These are phyloP conservation scores for Pipistrellus kuhlii DNA, from an alignment of 2,797 vertebrate genomes.

Conservation along the genomic window DNA sequence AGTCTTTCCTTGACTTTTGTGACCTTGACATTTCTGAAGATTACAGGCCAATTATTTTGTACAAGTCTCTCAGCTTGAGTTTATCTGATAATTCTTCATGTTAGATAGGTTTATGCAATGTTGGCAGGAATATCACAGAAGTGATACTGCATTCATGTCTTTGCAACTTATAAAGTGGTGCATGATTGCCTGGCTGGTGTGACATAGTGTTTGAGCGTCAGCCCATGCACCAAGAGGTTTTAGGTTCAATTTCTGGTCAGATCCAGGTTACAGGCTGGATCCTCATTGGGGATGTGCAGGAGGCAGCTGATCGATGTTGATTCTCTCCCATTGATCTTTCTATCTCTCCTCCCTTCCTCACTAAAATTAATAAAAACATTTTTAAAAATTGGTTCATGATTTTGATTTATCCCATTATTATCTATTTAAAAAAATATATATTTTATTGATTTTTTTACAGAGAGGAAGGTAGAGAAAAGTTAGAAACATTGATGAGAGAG, in stretches of 20 bases:
- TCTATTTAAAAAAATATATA: too few species aligned
- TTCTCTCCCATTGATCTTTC: not conserved
- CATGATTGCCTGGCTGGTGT: not conserved
- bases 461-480: too few species aligned
- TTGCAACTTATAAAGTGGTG: not conserved
- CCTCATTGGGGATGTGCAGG: not conserved
- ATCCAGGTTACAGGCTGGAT: not conserved
- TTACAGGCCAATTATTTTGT: not conserved
- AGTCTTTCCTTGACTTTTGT: not conserved
- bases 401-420: not conserved
- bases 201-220: not conserved
- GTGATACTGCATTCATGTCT: constrained; percentile 4
- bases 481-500: too few species aligned
- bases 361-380: not conserved
- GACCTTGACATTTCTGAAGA: not conserved
- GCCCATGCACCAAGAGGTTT: not conserved
- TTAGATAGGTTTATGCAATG: not conserved
- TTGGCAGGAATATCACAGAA: not conserved
- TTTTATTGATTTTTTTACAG: too few species aligned
- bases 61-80: not conserved
- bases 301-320: not conserved
- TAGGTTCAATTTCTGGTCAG: not conserved
- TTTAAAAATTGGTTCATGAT: not conserved
- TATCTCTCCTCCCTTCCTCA: not conserved
- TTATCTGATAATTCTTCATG: not conserved